A percentile compares a stretch with the other conserved stretches of the same genome.
These are phyloP conservation scores for Pandion haliaetus DNA, from an alignment of 2,113 vertebrate species.

Conservation along the genomic window DNA sequence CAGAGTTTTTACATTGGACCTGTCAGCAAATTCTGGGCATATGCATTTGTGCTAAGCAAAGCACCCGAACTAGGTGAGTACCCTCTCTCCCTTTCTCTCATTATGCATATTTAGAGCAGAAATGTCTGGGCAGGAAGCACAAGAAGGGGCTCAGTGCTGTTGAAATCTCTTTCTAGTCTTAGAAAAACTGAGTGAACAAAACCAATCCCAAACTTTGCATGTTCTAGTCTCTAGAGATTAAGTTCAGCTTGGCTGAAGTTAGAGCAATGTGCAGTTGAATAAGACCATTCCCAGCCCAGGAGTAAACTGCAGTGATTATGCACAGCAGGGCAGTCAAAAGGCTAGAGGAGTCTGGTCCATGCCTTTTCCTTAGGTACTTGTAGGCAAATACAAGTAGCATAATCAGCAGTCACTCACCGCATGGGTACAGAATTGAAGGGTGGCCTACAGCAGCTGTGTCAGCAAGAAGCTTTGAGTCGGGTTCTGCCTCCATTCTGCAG, in stretches of 20 bases:
- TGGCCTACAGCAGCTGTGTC: not conserved
- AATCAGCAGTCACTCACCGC: not conserved
- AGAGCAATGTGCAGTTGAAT: not conserved
- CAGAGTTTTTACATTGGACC: slow-evolving; percentile 99
- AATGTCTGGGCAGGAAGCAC: not conserved
- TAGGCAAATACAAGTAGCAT: not conserved
- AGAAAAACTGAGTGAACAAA: not conserved
- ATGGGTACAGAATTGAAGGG: not conserved
- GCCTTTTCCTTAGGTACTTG: not conserved
- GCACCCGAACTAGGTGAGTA: slow-evolving; percentile 96
- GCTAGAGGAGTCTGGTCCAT: not conserved
- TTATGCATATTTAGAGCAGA: not conserved
- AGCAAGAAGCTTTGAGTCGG: not conserved
- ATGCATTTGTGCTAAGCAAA: slow-evolving; percentile 98
- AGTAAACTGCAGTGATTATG: not conserved
- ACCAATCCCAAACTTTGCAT: not conserved
- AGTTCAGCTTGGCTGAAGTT: not conserved
- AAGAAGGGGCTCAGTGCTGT: not conserved
- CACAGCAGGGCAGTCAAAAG: not conserved
- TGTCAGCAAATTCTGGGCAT: slow-evolving; percentile 99
- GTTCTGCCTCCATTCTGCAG: not conserved
- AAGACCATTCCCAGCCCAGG: not conserved
- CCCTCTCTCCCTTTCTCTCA: not conserved
- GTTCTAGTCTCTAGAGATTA: not conserved
- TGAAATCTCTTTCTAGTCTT: not conserved